Evolutionary conservation across 2,797 vertebrate genomes (phyloP).

Genomic region (Anguilla megastoma): DNA sequence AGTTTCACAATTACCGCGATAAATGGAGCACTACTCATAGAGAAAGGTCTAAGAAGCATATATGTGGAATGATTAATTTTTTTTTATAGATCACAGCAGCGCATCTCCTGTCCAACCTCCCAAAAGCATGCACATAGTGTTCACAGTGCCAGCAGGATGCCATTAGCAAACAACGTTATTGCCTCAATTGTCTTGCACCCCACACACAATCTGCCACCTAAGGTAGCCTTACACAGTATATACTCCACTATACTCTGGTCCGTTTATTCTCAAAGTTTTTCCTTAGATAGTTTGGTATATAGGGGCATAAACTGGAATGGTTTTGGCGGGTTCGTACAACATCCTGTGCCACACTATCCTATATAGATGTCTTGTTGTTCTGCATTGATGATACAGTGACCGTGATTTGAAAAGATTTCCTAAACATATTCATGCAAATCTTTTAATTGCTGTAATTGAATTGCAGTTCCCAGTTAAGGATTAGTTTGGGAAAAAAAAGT

Average conservation of each 20-base stretch:
- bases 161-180: neutral
- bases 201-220: neutral
- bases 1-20: slow-evolving; percentile 22
- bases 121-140: neutral
- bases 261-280: neutral
- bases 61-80: neutral
- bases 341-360: neutral
- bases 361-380: neutral
- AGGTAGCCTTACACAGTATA: neutral
- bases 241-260: neutral
- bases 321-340: neutral
- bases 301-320: neutral
- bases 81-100: neutral
- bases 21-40: neutral
- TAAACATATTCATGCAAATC: too few species aligned
- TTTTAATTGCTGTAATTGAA: neutral
- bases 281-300: neutral
- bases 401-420: neutral
- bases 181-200: neutral
- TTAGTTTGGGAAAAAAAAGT: neutral
- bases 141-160: neutral
- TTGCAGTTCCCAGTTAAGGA: neutral
- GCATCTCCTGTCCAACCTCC: neutral
- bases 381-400: neutral
- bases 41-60: neutral